Conservation (phyloP, 2,797 vertebrate species). For the Leucoraja ocellata region DNA sequence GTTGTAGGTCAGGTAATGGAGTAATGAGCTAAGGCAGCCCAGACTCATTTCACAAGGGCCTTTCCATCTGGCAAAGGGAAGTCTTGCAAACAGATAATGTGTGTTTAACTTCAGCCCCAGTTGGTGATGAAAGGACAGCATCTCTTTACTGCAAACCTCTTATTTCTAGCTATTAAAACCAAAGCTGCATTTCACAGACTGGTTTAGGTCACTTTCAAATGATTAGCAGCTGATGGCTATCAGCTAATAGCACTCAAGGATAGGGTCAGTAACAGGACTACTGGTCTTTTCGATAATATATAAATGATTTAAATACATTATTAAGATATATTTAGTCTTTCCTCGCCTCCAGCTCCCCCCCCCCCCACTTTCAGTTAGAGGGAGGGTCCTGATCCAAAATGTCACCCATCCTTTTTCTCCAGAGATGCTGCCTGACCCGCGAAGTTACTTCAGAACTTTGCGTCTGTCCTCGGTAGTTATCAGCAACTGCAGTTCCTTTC, state of each 20-base stretch:
- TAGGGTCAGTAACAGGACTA: neutral
- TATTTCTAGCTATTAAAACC: neutral
- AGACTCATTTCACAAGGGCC: neutral
- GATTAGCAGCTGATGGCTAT: neutral
- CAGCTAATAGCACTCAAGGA: neutral
- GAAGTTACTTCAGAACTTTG: no score
- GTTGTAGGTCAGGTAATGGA: neutral
- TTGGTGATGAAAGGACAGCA: neutral
- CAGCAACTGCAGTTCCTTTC: no score
- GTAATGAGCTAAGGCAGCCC: neutral
- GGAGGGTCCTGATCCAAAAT: no score
- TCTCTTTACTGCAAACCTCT: neutral
- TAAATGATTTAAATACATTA: neutral
- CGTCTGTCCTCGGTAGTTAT: no score
- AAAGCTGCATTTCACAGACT: neutral
- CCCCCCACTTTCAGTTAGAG: no score
- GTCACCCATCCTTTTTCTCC: no score
- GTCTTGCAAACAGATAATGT: neutral
- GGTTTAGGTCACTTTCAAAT: neutral
- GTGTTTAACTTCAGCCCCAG: neutral
- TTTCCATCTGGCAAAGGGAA: neutral
- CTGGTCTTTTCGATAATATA: neutral
- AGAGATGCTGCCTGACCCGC: no score
- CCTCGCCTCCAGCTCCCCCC: no score
- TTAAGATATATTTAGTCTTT: no score